phyloP scores from a whole-genome alignment of 2,113 vertebrate species.

The Chaenogobius annularis region DNA sequence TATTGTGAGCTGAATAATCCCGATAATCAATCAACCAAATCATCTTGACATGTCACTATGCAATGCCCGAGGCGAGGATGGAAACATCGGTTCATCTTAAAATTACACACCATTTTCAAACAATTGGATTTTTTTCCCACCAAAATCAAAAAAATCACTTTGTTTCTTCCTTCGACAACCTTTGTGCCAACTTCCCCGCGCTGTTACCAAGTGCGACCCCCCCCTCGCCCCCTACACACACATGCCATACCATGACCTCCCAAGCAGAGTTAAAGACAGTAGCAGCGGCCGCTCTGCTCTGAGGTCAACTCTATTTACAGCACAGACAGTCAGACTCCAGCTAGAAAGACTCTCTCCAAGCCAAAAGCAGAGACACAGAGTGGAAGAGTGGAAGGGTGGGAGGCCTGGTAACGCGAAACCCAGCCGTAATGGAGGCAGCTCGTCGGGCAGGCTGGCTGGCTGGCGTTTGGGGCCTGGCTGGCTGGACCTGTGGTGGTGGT shows the following conservation, averaged over 20 bases:
- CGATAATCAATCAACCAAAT: too few relatives aligned
- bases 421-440: conserved; percentile 55
- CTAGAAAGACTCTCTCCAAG: neutral
- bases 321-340: conserved; percentile 75
- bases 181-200: neutral
- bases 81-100: too few relatives aligned
- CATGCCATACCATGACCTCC: conserved; percentile 16
- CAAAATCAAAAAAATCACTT: too few relatives aligned
- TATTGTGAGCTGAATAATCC: too few relatives aligned
- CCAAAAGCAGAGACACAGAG: conserved; percentile 40
- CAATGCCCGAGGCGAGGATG: too few relatives aligned
- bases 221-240: neutral
- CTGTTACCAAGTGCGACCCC: neutral
- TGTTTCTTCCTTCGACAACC: neutral
- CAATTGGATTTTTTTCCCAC: too few relatives aligned
- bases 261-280: conserved; percentile 53
- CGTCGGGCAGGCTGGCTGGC: conserved; percentile 32
- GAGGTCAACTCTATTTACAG: conserved; percentile 80
- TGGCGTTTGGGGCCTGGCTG: conserved; percentile 34
- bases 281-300: conserved; percentile 60
- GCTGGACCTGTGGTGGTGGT: conserved; percentile 12
- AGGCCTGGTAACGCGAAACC: conserved; percentile 66
- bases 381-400: conserved; percentile 24
- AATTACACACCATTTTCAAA: too few relatives aligned
- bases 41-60: too few relatives aligned